phyloP scores from a whole-genome alignment of 1,140 invertebrate species.

The Drosophila eugracilis region DNA sequence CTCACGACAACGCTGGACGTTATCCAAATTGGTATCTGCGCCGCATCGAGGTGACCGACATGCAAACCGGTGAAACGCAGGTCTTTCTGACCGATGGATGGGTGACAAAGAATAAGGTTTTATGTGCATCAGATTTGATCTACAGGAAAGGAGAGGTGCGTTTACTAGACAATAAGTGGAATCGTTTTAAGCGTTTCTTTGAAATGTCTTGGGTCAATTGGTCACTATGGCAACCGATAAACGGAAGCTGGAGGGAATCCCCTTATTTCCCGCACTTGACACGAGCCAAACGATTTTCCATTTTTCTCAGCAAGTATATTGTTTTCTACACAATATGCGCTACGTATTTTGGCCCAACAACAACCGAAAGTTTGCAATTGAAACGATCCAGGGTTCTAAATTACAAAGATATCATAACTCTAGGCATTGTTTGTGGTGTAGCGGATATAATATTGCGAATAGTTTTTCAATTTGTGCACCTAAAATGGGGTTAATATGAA shows the following conservation, averaged over 20 bases:
- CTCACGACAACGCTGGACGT: slow-evolving; percentile 48
- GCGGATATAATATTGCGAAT: not conserved
- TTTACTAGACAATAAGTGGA: not conserved
- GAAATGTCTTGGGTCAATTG: slow-evolving; percentile 54
- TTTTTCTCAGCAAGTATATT: slow-evolving; percentile 33
- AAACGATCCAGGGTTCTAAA: not conserved
- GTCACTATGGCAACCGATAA: slow-evolving; percentile 54
- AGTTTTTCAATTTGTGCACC: not conserved
- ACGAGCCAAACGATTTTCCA: slow-evolving; percentile 40
- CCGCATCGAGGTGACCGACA: slow-evolving; percentile 40
- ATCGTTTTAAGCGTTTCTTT: slow-evolving; percentile 9
- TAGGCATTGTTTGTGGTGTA: slow-evolving; percentile 3
- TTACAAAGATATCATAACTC: not conserved
- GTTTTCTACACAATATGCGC: slow-evolving; percentile 8
- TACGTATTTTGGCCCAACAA: slow-evolving; percentile 3
- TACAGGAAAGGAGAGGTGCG: slow-evolving; percentile 3
- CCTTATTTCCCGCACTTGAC: slow-evolving; percentile 9
- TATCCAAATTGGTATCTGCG: slow-evolving; percentile 57
- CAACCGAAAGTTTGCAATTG: slow-evolving; percentile 17
- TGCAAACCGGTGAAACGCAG: slow-evolving; percentile 39
- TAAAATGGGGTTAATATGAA: not conserved
- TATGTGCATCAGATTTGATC: slow-evolving; percentile 26
- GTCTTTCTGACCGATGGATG: slow-evolving; percentile 35
- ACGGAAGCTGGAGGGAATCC: slow-evolving; percentile 42
- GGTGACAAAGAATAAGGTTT: slow-evolving; percentile 21